phyloP scores from a whole-genome alignment of 2,797 vertebrate species.

The Mormyrus hasselquistii region DNA sequence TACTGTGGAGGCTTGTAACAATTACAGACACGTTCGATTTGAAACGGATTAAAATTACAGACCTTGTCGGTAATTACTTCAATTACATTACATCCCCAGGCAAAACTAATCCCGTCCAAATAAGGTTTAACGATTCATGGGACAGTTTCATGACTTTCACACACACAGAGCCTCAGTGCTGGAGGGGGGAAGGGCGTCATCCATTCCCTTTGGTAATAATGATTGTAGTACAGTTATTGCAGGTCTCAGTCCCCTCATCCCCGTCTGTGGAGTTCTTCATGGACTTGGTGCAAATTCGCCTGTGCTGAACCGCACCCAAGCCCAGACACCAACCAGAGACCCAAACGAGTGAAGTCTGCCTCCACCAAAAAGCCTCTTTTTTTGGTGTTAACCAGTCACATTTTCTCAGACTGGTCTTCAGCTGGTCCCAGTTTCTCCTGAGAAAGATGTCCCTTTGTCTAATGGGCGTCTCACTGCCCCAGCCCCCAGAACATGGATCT shows the following conservation, averaged over 20 bases:
- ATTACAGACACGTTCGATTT: background rate
- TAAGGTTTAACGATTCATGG: background rate
- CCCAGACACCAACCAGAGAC: background rate
- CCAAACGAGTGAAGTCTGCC: background rate
- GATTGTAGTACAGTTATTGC: background rate
- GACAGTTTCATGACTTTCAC: background rate
- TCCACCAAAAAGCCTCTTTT: background rate
- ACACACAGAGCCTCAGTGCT: background rate
- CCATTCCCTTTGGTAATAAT: background rate
- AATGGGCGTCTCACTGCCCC: background rate
- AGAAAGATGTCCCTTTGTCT: background rate
- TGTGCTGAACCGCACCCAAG: background rate
- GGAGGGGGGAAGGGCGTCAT: background rate
- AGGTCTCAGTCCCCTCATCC: background rate
- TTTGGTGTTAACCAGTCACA: background rate
- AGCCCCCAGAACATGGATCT: background rate
- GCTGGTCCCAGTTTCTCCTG: background rate
- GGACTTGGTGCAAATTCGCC: background rate
- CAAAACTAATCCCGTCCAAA: background rate
- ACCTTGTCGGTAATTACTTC: background rate
- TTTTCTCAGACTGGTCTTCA: background rate
- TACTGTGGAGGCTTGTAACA: background rate
- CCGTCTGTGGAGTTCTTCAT: background rate
- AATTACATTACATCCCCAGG: background rate
- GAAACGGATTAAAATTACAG: background rate